Base-by-base conservation (phyloP, 2,797 vertebrate species). In the Chelon auratus region DNA sequence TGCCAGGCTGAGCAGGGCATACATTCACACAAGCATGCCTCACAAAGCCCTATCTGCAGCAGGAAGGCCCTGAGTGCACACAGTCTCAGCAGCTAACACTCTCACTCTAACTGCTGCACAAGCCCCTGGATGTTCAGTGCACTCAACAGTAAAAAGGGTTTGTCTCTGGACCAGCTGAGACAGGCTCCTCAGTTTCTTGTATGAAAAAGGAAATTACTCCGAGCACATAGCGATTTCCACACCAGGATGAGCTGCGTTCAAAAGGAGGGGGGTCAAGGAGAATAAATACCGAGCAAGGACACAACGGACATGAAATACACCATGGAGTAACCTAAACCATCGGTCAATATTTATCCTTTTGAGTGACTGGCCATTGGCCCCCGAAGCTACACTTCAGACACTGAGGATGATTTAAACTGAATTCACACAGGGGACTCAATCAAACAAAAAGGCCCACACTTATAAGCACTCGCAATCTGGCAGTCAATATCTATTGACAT, bases 401-500 rank as follows among this genome's bases (percentile, higher is more conserved):
- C 53, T 72, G 71, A 85, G 48, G 81, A 89, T 79, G 70, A 90
- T 91, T 89, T 81, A 87, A 87, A 90, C 58, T 71, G 81, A 91
- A 84, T 84, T 87, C 78, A 78, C 88, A 86, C 64, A 63, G 62
- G 78, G 82, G 75, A 81, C 68, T 58, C 85, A 61, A 82, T 89
- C 87, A 90, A 84, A 85, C 77, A 84, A 85, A 89, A 87, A 88
- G 82, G 69, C 63, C 64, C 26, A 52, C 52, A 47, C 66, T 79
- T 75, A 80, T 86, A 88, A 91, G 87, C 74, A 86, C 87, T 88
- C 69, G 77, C 66, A 84, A 88, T 92, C 84, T 86, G 84, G 66
- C 82, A 85, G 87, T 92, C 91, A 84, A 92, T 93, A 93, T 91
- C 82, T 91, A 91, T 92, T 87, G 90, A 93, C 91, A 86, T 52